Conservation (phyloP, 1,140 invertebrate genomes). For the Anastrepha obliqua region DNA sequence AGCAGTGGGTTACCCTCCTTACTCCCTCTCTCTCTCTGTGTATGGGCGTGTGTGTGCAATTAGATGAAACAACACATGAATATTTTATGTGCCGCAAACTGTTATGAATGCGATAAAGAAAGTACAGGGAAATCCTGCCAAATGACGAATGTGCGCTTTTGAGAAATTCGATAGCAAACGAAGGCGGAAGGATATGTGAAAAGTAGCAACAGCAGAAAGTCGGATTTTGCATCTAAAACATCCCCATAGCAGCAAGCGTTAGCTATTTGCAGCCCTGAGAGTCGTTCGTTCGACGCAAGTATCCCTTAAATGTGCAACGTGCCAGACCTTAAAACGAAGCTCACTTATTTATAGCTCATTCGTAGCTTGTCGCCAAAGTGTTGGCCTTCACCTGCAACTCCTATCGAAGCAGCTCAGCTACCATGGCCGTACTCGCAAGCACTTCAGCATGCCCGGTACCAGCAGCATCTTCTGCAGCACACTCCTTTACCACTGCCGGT, state of each 20-base stretch:
- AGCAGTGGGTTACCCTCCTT: too few relatives aligned
- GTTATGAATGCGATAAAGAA: slow-evolving; percentile 14
- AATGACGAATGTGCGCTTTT: neutral
- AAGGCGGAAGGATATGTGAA: neutral
- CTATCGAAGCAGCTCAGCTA: too few relatives aligned
- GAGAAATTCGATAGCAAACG: neutral
- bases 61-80: neutral
- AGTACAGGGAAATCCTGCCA: neutral
- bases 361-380: neutral
- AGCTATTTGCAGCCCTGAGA: neutral
- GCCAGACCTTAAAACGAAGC: too few relatives aligned
- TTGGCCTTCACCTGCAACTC: neutral
- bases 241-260: neutral
- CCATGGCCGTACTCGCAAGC: too few relatives aligned
- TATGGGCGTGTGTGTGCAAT: too few relatives aligned
- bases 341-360: neutral
- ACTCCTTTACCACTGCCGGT: too few relatives aligned
- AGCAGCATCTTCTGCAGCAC: too few relatives aligned
- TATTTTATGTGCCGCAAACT: slow-evolving; percentile 9
- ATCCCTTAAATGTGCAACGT: slow-evolving; percentile 1
- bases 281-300: neutral
- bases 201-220: neutral
- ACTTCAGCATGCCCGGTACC: too few relatives aligned
- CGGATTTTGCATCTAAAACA: neutral
- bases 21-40: too few relatives aligned